Evolutionary conservation across 92 coral and sea anemone genomes (phyloP).

Genomic region (Bergia puertoricense): DNA sequence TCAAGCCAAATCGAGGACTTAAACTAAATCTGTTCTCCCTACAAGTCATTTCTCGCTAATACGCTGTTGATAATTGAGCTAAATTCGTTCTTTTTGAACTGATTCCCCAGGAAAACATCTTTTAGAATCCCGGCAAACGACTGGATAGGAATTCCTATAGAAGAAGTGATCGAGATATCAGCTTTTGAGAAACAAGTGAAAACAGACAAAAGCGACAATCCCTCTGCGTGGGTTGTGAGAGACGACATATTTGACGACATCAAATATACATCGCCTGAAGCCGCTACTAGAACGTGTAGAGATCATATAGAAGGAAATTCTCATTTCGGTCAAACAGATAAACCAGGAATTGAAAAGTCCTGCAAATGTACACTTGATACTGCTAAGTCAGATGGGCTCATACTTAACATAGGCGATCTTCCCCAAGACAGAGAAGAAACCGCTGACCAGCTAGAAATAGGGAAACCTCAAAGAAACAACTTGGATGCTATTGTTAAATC

Average conservation of each 20-base stretch:
- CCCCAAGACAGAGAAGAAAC: neutral
- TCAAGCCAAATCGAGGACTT: too few species aligned
- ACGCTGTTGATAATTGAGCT: too few species aligned
- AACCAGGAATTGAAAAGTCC: neutral
- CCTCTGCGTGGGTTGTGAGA: neutral
- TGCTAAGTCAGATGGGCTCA: neutral
- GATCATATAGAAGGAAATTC: neutral
- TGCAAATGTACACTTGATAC: neutral
- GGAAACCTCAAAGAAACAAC: neutral
- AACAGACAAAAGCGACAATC: neutral
- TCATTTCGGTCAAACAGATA: neutral
- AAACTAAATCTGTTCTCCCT: too few species aligned
- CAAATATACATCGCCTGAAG: neutral
- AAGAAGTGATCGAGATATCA: neutral
- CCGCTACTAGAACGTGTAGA: neutral
- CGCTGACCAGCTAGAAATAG: constrained; percentile 6
- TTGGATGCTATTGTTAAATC: neutral
- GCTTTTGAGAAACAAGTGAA: neutral
- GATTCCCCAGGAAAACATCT: neutral
- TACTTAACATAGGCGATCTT: neutral
- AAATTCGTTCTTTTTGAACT: too few species aligned
- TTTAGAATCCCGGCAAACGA: neutral
- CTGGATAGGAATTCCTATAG: neutral
- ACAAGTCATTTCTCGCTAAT: too few species aligned
- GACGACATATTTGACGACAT: neutral